Base-by-base conservation (phyloP, 2,888 invertebrate species). In the Spilarctia lutea region DNA sequence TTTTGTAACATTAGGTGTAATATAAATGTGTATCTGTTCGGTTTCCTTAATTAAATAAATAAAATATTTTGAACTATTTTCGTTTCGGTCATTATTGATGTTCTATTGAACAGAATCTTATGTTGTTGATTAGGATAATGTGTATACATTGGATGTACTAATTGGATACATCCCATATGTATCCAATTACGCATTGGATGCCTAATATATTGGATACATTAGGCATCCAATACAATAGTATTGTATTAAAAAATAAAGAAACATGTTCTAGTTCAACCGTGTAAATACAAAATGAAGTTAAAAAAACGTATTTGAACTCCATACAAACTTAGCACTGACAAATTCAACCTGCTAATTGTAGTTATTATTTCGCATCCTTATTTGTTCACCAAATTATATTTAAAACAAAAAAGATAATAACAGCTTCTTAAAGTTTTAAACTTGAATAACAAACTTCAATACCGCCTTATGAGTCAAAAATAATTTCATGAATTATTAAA, bases 371-470 rank as follows among this genome's bases (percentile, higher is more conserved):
- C n/a, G 39, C 18, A 35, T 39, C 56, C 27, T 70, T 63, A 70
- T 60, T 30, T 70, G 39, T 16, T 63, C 20, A 42, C 27, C 30
- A 70, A 71, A 63, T 63, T 71, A 24, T 27, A 63, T 45, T 16
- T 24, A 71, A 70, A 63, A 7, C 20, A 68, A 20, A 70, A 69
- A 39, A 3, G 30, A 20, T 71, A 63, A 71, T 63, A 71, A 63
- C 63, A 30, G 24, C 30, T 42, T 24, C 7, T 24, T 52, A 52
- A 24, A 24, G 24, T 24, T 30, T 70, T 52, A 63, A 35, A 42
- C 11, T 20, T 24, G 42, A 70, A 70, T 70, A 60, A 42, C 20
- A 70, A 60, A 42, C 42, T 42, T 60, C 27, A 70, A 60, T 42
- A 20, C 39, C 13, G 56, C 6, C 16, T 11, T 20, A 45, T 10